Percentiles rank a stretch among this genome's conserved stretches.
Conservation (phyloP, 2,113 vertebrate species). For the Gallinago media region DNA sequence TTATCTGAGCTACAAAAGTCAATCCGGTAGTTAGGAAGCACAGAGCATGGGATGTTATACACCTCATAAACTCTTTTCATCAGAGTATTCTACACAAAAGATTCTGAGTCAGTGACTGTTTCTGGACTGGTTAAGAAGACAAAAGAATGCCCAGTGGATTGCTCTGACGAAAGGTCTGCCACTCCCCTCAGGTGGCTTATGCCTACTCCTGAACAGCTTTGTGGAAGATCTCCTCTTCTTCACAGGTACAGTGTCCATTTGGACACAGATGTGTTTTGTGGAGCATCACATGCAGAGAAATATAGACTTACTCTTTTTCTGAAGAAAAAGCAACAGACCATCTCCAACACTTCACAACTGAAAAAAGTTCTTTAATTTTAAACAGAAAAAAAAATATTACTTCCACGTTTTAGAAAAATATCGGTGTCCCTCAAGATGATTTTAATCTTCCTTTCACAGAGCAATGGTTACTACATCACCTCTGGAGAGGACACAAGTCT, state of each 20-base stretch:
- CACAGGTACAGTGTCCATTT: neutral
- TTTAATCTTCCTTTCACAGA: neutral
- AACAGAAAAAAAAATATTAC: neutral
- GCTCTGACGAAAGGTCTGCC: neutral
- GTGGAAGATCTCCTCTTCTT: neutral
- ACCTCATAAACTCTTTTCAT: conserved; percentile 36
- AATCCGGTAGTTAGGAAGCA: neutral
- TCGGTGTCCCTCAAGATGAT: neutral
- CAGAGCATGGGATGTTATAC: neutral
- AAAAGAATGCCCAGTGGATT: neutral
- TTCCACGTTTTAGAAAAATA: neutral
- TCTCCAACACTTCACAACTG: neutral
- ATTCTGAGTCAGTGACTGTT: neutral
- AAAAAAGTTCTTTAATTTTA: neutral
- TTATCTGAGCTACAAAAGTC: conserved; percentile 15
- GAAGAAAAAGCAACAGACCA: neutral
- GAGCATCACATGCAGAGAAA: neutral
- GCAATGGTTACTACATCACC: fast-evolving
- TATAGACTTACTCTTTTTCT: neutral
- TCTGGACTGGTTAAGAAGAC: neutral
- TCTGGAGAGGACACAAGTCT: neutral
- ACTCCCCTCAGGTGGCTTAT: neutral
- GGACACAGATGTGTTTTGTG: neutral
- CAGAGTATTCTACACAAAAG: neutral
- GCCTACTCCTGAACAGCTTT: neutral